Evolutionary conservation across 2,797 vertebrate species (phyloP), one percentile per base, ranked within the genome.

Genomic region (Danio albolineatus): DNA sequence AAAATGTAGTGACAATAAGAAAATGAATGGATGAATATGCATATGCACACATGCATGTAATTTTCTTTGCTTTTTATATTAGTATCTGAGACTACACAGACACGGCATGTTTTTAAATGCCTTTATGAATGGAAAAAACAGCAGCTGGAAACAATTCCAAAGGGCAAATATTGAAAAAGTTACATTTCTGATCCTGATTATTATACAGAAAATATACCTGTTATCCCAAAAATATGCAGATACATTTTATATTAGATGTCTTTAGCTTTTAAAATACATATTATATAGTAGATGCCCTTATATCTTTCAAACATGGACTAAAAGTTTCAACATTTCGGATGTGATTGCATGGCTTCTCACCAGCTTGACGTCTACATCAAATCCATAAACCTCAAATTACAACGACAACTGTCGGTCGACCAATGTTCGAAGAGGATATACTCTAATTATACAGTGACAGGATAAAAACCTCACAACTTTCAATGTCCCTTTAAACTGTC

Each of bases 401-500:
- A 48, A 9, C 53, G 16, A 48, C 62, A 76, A 46, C 74, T 56
- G 74, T 13, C 39, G 2, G 49, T 57, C 39, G 51, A 62, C 51
- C 17, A 21, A 7, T 19, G 21, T 62, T 14, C n/a, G n/a, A 64
- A 64, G 36, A 53, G 10, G n/a, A 62, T 76, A 48, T 39, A 66
- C 78, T 51, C 49, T 64, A 78, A 81, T 73, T 84, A 86, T 88
- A 73, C 81, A 81, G 84, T 87, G 90, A 88, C 86, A 85, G 65
- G 78, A 82, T 44, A 86, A 85, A 91, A 90, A 85, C 87, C 65
- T 74, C 84, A 80, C 85, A 79, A 83, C 86, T 88, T 81, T 87
- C 85, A 82, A 78, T 86, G 85, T 82, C 73, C 80, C 80, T 85
- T 89, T 86, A 87, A 88, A 86, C 85, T 92, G 88, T 92, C 88